Evolutionary conservation across 2,797 vertebrate genomes (phyloP), one percentile per base, ranked within the genome.

Genomic region (Ciconia nigra): DNA sequence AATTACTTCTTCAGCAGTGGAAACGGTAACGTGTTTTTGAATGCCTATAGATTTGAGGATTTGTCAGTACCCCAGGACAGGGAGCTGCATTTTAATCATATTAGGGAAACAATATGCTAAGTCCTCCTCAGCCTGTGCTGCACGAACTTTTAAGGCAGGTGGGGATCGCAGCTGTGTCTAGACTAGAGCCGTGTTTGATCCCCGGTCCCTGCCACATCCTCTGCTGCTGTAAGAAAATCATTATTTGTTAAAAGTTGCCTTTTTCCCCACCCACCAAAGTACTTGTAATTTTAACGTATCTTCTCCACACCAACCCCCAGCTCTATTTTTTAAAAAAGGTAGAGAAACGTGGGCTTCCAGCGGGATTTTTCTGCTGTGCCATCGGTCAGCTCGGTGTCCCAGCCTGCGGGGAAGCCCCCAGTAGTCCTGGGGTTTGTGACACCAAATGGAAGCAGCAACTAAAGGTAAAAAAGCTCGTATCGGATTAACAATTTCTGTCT

Each of bases 311-410:
- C 62, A 37, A 18, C 15, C 44, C 26, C 47, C 65, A 42, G 66
- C 29, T 66, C 42, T 71, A 0, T 15, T 76, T 74, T 79, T 26
- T 47, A 33, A 41, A 57, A 37, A 44, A 46, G 8, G 29, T 2
- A 35, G 28, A 76, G 52, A 15, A 79, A 25, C 1, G 39, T 13
- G 16, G 66, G 46, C 7, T 59, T 5, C 14, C 3, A 7, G 37
- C 4, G 1, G 4, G 39, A 8, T 13, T 74, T 25, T 52, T 9
- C 44, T 15, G n/a, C 62, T 22, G 22, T 9, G 42, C 81, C 35
- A 4, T 5, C 1, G 6, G 7, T 3, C 39, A 5, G 51, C 70
- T n/a, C 52, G 0, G 17, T 1, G 28, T 7, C 41, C 9, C 46
- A 29, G n/a, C 47, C 42, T 14, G 12, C 2, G 4, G 79, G 73